Evolutionary conservation across 2,888 invertebrate genomes (phyloP).

Genomic region (Bedellia somnulentella): DNA sequence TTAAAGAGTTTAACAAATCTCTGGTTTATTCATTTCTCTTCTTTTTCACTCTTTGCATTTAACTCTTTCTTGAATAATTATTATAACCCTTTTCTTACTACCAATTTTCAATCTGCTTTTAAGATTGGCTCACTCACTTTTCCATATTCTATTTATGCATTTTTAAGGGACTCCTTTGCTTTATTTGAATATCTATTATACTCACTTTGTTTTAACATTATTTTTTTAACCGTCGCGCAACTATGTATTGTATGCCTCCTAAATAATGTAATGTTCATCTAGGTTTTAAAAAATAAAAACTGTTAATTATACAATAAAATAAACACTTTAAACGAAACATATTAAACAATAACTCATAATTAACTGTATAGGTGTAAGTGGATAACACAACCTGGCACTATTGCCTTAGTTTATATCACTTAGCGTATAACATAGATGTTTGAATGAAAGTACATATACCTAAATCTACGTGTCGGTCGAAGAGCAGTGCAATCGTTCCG

Average conservation of each 20-base stretch:
- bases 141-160: conserved; percentile 20
- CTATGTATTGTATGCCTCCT: too few relatives aligned
- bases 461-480: neutral
- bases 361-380: too few relatives aligned
- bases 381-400: too few relatives aligned
- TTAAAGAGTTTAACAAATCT: too few relatives aligned
- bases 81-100: conserved; percentile 29
- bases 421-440: too few relatives aligned
- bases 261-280: too few relatives aligned
- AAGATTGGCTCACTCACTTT: conserved; percentile 26
- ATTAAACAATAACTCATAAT: too few relatives aligned
- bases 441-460: neutral
- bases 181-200: neutral
- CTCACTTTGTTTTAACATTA: neutral
- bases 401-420: too few relatives aligned
- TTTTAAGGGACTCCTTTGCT: conserved; percentile 11
- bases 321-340: too few relatives aligned
- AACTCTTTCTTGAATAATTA: conserved; percentile 17
- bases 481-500: neutral
- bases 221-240: too few relatives aligned
- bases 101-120: conserved; percentile 22
- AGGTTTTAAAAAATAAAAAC: too few relatives aligned
- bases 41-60: conserved; percentile 32
- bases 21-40: conserved; percentile 31
- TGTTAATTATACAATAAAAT: too few relatives aligned